A percentile compares a stretch with the other conserved stretches of the same genome.
phyloP scores from a whole-genome alignment of 2,888 invertebrate genomes.

The Leucophenga montana region DNA sequence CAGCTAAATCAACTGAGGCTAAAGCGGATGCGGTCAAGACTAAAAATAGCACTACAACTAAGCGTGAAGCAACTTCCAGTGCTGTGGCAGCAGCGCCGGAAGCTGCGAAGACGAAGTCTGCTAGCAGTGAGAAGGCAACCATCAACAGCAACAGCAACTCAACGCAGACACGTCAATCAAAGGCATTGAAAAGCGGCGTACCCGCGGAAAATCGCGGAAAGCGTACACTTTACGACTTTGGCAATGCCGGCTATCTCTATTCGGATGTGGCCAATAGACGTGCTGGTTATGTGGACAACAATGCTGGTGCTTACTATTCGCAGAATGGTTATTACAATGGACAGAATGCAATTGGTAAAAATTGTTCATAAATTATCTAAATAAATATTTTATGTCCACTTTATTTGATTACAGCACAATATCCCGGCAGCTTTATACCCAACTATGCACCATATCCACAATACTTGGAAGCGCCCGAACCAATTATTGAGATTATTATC shows the following conservation, averaged over 20 bases:
- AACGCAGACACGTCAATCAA: slow-evolving; percentile 44
- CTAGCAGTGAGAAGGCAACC: slow-evolving; percentile 23
- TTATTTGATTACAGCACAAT: slow-evolving; percentile 56
- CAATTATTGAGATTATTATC: slow-evolving; percentile 93
- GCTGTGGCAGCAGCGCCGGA: too few relatives aligned
- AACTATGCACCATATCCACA: slow-evolving; percentile 73
- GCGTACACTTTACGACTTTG: slow-evolving; percentile 69
- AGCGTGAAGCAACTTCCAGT: too few relatives aligned
- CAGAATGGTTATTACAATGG: slow-evolving; percentile 65
- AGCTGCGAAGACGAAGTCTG: too few relatives aligned
- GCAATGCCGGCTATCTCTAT: slow-evolving; percentile 66
- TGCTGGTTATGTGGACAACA: slow-evolving; percentile 58
- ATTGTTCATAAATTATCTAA: neutral
- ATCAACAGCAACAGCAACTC: slow-evolving; percentile 34
- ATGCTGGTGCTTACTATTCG: slow-evolving; percentile 55
- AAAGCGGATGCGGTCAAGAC: too few relatives aligned
- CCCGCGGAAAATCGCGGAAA: slow-evolving; percentile 69
- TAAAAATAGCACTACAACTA: too few relatives aligned
- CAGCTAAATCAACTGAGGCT: too few relatives aligned
- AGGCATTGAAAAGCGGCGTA: slow-evolving; percentile 43
- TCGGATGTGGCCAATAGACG: slow-evolving; percentile 64
- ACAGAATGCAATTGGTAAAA: slow-evolving; percentile 63
- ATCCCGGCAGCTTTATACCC: slow-evolving; percentile 51
- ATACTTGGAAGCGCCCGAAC: slow-evolving; percentile 86
- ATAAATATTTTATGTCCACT: neutral